Evolutionary conservation across 2,888 invertebrate species (phyloP).

Genomic region (Sesamia inferens): DNA sequence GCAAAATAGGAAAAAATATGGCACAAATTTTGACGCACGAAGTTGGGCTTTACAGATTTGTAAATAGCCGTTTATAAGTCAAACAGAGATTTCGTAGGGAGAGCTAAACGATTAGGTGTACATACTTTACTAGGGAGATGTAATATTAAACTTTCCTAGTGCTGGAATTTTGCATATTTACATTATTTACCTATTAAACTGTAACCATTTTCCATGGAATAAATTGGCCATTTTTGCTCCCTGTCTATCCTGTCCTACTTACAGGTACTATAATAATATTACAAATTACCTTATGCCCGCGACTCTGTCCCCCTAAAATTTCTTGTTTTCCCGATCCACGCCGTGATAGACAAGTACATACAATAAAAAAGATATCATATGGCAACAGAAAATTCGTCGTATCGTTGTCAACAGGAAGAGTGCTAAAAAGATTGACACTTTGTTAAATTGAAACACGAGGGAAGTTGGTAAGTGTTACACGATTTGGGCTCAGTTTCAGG

Average conservation of each 20-base stretch:
- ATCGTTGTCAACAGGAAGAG: too few relatives aligned
- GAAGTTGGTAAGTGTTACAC: background rate
- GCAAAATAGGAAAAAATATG: conserved; percentile 10
- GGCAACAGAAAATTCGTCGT: too few relatives aligned
- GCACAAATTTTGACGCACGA: conserved; percentile 7
- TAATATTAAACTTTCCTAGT: conserved; percentile 8
- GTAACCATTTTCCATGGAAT: background rate
- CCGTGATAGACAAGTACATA: too few relatives aligned
- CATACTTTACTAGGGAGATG: background rate
- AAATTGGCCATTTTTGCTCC: background rate
- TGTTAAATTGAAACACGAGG: background rate
- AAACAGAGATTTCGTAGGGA: conserved; percentile 7
- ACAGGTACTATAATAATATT: too few relatives aligned
- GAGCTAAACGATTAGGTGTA: conserved; percentile 12
- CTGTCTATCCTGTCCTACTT: background rate
- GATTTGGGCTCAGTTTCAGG: background rate
- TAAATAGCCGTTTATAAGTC: conserved; percentile 14
- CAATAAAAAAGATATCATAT: too few relatives aligned
- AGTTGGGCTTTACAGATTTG: background rate
- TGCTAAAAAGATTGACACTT: too few relatives aligned
- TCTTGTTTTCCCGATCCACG: too few relatives aligned
- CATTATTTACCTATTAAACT: background rate
- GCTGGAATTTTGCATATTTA: background rate
- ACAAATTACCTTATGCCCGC: too few relatives aligned
- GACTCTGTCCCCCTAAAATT: too few relatives aligned